Evolutionary conservation across 2,797 vertebrate species (phyloP), one percentile per base, ranked within the genome.

Genomic region (Enteromius viviparus): DNA sequence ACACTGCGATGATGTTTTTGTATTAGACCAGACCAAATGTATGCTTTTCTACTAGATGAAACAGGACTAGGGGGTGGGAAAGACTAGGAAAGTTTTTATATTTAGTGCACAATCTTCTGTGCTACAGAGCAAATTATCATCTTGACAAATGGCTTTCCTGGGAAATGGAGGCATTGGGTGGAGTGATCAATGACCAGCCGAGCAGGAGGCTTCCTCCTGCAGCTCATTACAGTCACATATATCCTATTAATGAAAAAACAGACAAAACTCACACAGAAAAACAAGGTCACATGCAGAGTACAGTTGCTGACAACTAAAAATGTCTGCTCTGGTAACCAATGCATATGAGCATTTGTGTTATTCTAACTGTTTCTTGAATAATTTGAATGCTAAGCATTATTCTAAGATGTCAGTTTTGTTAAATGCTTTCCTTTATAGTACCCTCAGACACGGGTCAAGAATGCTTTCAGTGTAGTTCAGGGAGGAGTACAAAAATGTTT

Each of bases 41-140:
- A 15, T 77, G 55, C 19, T 29, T 29, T n/a, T 45, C 40, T 49
- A n/a, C 42, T 12, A 34, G 81, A 58, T 49, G 9, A 68, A 76
- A 77, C 74, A 8, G 40, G 26, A 58, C 37, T 47, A 64, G n/a
- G 64, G 40, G 62, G 17, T 86, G 37, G 55, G 72, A 74, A 82
- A 6, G 55, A 84, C 75, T 49, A 85, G 42, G 64, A 89, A 85
- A 68, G 55, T 65, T 85, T 85, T 84, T 68, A 83, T 87, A 83
- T 85, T 87, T 81, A 14, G 84, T 86, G 86, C 89, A 85, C 81
- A 84, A 84, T 88, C 90, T 89, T 85, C 79, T 84, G 87, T 87
- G 89, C 87, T 87, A 87, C 87, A 89, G 93, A 91, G 93, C 91
- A 92, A 91, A 94, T 93, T 80, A 93, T 93, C 93, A 92, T 91